phyloP scores from a whole-genome alignment of 2,888 invertebrate genomes.

The Aleiodes leptofemur region DNA sequence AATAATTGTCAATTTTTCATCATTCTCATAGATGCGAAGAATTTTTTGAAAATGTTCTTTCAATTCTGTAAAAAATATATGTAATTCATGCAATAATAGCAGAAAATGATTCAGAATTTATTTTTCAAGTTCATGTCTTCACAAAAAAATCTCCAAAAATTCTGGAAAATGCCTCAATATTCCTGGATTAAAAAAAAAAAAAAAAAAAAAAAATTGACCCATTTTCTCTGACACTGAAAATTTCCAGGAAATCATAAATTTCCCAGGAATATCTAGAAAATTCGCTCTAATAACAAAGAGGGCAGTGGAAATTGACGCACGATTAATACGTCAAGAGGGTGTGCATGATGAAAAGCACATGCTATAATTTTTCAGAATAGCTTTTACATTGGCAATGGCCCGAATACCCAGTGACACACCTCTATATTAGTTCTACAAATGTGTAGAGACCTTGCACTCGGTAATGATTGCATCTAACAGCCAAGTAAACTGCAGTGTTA shows the following conservation, averaged over 20 bases:
- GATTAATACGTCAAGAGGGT: not conserved
- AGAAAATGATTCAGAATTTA: too few species aligned
- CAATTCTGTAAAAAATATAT: not conserved
- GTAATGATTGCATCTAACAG: constrained; percentile 14
- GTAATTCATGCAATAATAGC: too few species aligned
- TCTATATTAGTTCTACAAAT: constrained; percentile 39
- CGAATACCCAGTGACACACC: constrained; percentile 59
- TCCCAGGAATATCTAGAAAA: too few species aligned
- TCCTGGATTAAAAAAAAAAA: too few species aligned
- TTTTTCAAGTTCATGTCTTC: too few species aligned
- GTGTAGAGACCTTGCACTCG: constrained; percentile 36
- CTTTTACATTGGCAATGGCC: constrained; percentile 57
- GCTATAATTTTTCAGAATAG: constrained; percentile 38
- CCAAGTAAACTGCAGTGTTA: constrained; percentile 2
- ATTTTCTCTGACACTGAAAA: too few species aligned
- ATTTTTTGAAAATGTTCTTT: constrained; percentile 44
- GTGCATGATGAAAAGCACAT: constrained; percentile 34
- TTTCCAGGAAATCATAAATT: too few species aligned
- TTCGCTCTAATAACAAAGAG: too few species aligned
- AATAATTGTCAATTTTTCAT: constrained; percentile 53
- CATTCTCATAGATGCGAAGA: constrained; percentile 58
- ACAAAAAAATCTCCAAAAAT: too few species aligned
- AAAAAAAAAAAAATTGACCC: too few species aligned
- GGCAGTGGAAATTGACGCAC: too few species aligned
- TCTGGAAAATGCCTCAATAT: too few species aligned